Percentiles rank a stretch among this genome's conserved stretches.
These are phyloP conservation scores for Chrysopilus asiliformis DNA, from an alignment of 2,888 invertebrate species.

Conservation along the genomic window DNA sequence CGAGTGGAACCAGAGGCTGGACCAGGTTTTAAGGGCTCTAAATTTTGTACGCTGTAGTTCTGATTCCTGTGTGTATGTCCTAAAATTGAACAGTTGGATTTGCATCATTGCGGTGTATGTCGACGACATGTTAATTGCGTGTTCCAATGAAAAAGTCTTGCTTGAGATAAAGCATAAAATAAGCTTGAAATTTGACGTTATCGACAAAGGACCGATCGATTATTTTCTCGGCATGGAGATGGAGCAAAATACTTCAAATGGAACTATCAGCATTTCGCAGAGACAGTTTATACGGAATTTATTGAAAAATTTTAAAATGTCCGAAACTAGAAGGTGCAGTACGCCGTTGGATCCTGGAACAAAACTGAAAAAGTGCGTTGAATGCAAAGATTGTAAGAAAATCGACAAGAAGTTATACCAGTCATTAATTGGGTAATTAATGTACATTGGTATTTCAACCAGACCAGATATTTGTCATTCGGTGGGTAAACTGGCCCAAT, in stretches of 20 bases:
- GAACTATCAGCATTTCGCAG: neutral
- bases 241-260: neutral
- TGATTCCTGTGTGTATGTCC: neutral
- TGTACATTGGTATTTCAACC: conserved; percentile 11
- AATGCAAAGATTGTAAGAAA: neutral
- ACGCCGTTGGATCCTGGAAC: conserved; percentile 11
- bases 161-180: too few relatives aligned
- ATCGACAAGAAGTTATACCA: conserved; percentile 6
- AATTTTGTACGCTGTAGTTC: neutral
- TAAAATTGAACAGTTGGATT: neutral
- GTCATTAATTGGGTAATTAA: conserved; percentile 13
- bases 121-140: too few relatives aligned
- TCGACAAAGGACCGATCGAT: too few relatives aligned
- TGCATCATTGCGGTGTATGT: neutral
- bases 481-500: conserved; percentile 13
- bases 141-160: too few relatives aligned
- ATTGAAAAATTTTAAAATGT: conserved; percentile 1
- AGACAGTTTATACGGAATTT: neutral
- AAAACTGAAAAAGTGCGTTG: neutral
- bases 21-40: neutral
- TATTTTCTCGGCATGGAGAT: conserved; percentile 4
- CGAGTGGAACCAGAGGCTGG: neutral
- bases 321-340: conserved; percentile 2
- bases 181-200: neutral
- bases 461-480: conserved; percentile 12